Evolutionary conservation across 2,113 vertebrate species (phyloP).

Genomic region (Tenrec ecaudatus): DNA sequence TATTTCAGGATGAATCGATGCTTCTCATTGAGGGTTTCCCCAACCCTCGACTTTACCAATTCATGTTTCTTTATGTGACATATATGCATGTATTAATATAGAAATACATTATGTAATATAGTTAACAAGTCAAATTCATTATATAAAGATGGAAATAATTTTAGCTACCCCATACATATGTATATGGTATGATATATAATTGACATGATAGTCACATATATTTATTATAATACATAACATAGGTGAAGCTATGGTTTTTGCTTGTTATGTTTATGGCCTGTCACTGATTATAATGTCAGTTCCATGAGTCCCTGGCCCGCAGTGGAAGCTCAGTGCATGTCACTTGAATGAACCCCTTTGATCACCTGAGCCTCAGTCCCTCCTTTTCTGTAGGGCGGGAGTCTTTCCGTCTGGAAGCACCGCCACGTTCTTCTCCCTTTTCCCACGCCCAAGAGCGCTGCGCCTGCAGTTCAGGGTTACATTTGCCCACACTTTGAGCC

Average conservation of each 20-base stretch:
- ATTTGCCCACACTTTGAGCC: constrained; percentile 31
- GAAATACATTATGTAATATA: neutral
- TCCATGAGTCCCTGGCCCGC: constrained; percentile 1
- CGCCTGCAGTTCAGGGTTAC: neutral
- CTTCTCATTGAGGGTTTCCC: neutral
- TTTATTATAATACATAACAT: neutral
- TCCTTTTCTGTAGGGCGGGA: constrained; percentile 15
- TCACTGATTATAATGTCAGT: neutral
- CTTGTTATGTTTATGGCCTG: too few species aligned
- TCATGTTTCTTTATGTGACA: neutral
- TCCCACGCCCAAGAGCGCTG: neutral
- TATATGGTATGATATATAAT: neutral
- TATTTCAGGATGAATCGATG: neutral
- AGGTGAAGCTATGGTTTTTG: constrained; percentile 1
- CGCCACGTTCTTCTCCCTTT: neutral
- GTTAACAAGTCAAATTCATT: neutral
- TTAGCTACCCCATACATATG: neutral
- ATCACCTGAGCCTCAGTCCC: constrained; percentile 19
- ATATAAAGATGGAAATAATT: neutral
- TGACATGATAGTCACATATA: neutral
- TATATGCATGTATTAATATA: neutral
- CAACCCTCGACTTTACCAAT: neutral
- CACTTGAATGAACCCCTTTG: constrained; percentile 55
- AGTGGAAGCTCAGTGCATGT: constrained; percentile 30
- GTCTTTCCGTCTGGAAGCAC: neutral